Conservation (phyloP, 2,888 invertebrate genomes). For the Sminthurinus aureus region DNA sequence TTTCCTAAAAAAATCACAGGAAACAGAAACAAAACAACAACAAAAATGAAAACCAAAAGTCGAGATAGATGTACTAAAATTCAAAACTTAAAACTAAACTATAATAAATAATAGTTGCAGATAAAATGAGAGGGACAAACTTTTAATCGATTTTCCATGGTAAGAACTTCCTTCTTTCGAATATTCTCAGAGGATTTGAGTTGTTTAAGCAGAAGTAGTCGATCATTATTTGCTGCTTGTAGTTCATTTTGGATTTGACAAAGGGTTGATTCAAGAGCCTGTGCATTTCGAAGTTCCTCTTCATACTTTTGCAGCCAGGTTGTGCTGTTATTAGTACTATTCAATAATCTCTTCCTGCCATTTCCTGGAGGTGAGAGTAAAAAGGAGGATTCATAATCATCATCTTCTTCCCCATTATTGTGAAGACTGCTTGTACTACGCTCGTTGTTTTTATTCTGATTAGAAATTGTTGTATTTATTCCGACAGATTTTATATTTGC, state of each 20-base stretch:
- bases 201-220: constrained; percentile 3
- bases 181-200: neutral
- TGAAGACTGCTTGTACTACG: neutral
- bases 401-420: neutral
- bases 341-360: neutral
- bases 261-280: neutral
- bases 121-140: neutral
- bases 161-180: neutral
- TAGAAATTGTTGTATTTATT: neutral
- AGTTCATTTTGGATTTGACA: constrained; percentile 6
- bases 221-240: constrained; percentile 5
- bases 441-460: neutral
- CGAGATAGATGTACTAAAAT: neutral
- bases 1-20: too few relatives aligned
- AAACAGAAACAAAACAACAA: neutral
- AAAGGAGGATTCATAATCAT: neutral
- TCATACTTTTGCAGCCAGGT: constrained; percentile 26
- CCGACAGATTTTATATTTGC: neutral
- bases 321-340: too few relatives aligned
- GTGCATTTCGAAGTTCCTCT: neutral
- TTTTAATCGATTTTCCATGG: neutral
- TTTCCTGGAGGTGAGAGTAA: neutral
- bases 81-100: too few relatives aligned
- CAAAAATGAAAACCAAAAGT: neutral
- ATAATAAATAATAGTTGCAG: too few relatives aligned